A percentile compares a stretch with the other conserved stretches of the same genome.
These are phyloP conservation scores for Copidosoma aretas DNA, from an alignment of 2,888 invertebrate species.

Conservation along the genomic window DNA sequence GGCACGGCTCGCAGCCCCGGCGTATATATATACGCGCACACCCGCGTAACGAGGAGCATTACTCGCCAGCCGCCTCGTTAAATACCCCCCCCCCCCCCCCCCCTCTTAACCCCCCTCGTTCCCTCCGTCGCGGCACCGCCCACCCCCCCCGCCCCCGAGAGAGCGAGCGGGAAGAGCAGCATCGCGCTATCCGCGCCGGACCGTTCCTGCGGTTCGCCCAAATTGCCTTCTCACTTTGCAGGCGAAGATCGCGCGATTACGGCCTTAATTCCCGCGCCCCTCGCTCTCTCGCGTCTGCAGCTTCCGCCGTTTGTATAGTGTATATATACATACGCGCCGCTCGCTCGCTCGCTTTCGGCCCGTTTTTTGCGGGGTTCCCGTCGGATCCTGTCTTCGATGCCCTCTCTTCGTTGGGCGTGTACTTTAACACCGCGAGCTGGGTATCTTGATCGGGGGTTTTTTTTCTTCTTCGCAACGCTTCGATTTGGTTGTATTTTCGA, in stretches of 20 bases:
- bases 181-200: conserved; percentile 38
- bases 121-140: neutral
- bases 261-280: conserved; percentile 43
- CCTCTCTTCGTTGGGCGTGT: no score
- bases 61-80: conserved; percentile 60
- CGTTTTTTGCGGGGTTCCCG: no score
- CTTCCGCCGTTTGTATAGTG: conserved; percentile 2
- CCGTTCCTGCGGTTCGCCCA: conserved; percentile 53
- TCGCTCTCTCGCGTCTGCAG: conserved; percentile 28
- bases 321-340: no score
- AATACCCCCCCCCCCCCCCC: conserved; percentile 52
- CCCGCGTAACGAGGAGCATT: conserved; percentile 59
- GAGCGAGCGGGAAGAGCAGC: conserved; percentile 3
- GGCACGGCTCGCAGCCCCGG: conserved; percentile 34
- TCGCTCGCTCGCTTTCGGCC: no score
- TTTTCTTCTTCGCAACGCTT: no score
- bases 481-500: no score
- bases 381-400: no score
- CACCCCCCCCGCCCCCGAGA: neutral
- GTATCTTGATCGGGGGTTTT: no score
- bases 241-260: conserved; percentile 48
- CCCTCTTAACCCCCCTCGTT: conserved; percentile 6
- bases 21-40: no score
- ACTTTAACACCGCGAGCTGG: no score
- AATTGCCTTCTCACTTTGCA: conserved; percentile 58